phyloP scores from a whole-genome alignment of 35 echinoderm and acorn worm species.

The Ptychodera flava region DNA sequence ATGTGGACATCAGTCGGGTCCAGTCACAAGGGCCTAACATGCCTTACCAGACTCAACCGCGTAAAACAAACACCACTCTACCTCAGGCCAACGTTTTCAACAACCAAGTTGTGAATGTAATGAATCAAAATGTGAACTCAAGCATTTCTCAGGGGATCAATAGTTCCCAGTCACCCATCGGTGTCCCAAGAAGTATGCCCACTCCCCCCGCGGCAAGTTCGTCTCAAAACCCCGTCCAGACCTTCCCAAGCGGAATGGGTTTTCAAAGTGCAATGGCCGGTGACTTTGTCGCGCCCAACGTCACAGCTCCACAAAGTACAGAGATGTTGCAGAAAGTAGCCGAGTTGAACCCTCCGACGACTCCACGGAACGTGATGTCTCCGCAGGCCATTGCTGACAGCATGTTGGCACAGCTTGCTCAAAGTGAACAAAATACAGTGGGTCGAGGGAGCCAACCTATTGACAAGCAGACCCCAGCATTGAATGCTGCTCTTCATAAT shows the following conservation, averaged over 20 bases:
- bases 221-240: not conserved
- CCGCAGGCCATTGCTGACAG: conserved; percentile 98
- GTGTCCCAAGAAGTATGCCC: not conserved
- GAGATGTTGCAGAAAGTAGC: conserved; percentile 94
- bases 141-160: not conserved
- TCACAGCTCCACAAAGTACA: conserved; percentile 77
- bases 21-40: not conserved
- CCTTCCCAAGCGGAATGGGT: not conserved
- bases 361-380: conserved; percentile 66
- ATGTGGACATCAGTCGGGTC: not conserved
- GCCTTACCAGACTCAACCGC: not conserved
- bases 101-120: not conserved
- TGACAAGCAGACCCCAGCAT: not conserved
- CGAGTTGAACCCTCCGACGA: conserved; percentile 68
- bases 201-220: not conserved
- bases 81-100: not conserved
- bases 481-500: not conserved
- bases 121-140: not conserved
- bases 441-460: not conserved
- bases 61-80: not conserved
- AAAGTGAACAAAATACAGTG: not conserved
- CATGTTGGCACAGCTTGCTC: conserved; percentile 83
- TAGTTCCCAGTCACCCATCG: not conserved
- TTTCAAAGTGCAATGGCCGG: not conserved
- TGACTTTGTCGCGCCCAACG: conserved; percentile 87